Evolutionary conservation across 1,140 invertebrate species (phyloP).

Genomic region (Nymphalis io): DNA sequence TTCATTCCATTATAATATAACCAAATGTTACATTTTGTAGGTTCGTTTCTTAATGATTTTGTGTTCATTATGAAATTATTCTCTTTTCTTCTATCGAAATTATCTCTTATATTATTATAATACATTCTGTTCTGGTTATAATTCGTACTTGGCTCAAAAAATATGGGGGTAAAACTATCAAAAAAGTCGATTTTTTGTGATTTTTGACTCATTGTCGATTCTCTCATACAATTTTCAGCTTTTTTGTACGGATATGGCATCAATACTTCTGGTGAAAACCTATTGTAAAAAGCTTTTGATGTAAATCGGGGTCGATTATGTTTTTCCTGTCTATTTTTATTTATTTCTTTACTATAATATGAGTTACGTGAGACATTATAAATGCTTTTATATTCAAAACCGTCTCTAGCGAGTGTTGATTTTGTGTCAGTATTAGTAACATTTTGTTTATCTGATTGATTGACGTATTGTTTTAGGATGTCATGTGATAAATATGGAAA

Average conservation of each 20-base stretch:
- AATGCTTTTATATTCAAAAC: not conserved
- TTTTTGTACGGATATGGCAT: constrained; percentile 5
- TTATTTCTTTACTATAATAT: too few relatives aligned
- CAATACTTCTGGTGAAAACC: not conserved
- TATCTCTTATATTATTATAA: not conserved
- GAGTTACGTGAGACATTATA: not conserved
- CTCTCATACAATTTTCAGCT: not conserved
- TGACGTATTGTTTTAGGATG: not conserved
- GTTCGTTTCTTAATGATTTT: constrained; percentile 7
- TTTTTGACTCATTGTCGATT: too few relatives aligned
- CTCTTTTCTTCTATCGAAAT: not conserved
- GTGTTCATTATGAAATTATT: not conserved
- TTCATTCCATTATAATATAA: constrained; percentile 62
- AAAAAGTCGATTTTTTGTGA: too few relatives aligned
- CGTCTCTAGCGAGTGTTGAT: not conserved
- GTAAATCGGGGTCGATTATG: too few relatives aligned
- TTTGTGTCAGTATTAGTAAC: not conserved
- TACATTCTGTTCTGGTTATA: not conserved
- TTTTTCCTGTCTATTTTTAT: too few relatives aligned
- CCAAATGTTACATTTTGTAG: constrained; percentile 56
- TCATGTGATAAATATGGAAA: constrained; percentile 50
- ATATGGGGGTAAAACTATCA: not conserved
- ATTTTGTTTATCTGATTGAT: too few relatives aligned
- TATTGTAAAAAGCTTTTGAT: not conserved
- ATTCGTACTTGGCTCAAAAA: not conserved